Percentiles rank a stretch among this genome's conserved stretches.
These are phyloP conservation scores for Malurus melanocephalus DNA, from an alignment of 2,113 vertebrate genomes.

Conservation along the genomic window DNA sequence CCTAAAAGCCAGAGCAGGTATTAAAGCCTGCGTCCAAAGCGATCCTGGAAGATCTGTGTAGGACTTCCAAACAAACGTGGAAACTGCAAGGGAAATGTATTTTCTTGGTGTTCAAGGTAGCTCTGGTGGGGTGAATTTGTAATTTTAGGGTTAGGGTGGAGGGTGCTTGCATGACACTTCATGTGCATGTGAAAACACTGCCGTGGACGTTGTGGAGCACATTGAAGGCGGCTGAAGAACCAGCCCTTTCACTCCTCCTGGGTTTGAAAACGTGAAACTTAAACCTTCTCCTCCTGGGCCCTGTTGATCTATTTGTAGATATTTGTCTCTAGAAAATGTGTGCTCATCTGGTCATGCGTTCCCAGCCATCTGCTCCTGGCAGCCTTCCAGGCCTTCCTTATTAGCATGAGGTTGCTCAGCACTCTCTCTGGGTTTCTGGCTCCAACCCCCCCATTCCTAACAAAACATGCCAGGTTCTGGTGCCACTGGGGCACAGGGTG, in stretches of 20 bases:
- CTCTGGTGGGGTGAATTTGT: not conserved
- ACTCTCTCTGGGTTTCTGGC: not conserved
- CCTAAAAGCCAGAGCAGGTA: not conserved
- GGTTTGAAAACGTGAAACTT: not conserved
- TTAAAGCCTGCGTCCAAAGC: not conserved
- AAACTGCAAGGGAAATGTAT: not conserved
- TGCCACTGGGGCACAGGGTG: not conserved
- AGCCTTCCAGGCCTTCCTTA: conserved; percentile 19
- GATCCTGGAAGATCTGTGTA: fast-evolving
- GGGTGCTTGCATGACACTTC: not conserved
- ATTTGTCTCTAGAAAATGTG: conserved; percentile 40
- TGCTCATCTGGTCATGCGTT: conserved; percentile 38
- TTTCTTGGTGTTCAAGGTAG: not conserved
- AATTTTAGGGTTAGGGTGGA: not conserved
- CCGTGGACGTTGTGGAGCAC: fast-evolving
- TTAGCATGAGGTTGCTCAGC: conserved; percentile 40
- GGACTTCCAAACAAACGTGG: not conserved
- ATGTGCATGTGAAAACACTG: not conserved
- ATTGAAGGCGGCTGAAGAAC: not conserved
- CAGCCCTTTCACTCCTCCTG: not conserved
- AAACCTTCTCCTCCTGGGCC: not conserved
- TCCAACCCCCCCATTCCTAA: not conserved
- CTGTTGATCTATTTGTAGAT: conserved; percentile 55
- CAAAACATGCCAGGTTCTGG: not conserved
- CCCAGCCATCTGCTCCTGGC: conserved; percentile 32